Evolutionary conservation across 2,888 invertebrate species (phyloP).

Genomic region (Polydrusus cervinus): DNA sequence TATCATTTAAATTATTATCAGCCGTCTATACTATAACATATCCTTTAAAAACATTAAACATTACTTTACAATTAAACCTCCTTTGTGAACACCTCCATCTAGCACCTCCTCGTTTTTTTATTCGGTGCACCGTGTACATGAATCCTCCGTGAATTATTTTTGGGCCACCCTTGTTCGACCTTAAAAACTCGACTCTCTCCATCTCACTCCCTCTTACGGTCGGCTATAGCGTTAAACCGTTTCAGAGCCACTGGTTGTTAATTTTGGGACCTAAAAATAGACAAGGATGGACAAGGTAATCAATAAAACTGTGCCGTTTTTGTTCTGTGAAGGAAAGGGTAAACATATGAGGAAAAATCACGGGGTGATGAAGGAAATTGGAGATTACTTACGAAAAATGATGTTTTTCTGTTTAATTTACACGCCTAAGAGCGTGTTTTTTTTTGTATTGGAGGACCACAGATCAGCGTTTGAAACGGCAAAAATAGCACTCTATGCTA

Average conservation of each 20-base stretch:
- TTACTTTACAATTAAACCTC: constrained; percentile 21
- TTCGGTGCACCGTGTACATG: constrained; percentile 26
- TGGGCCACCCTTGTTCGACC: constrained; percentile 72
- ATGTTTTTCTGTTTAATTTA: not conserved
- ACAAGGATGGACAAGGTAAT: constrained; percentile 28
- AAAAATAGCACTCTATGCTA: not conserved
- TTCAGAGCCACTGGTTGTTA: constrained; percentile 43
- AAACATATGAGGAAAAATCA: not conserved
- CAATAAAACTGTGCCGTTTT: constrained; percentile 31
- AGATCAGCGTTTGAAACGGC: not conserved
- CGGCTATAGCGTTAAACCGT: not conserved
- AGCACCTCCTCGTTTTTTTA: constrained; percentile 1
- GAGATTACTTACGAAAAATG: not conserved
- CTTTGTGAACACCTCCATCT: constrained; percentile 6
- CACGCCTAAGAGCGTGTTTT: not conserved
- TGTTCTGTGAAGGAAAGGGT: not conserved
- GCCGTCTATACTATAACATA: no score
- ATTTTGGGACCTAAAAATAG: constrained; percentile 44
- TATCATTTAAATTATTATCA: no score
- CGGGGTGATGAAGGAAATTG: not conserved
- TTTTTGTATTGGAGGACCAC: no score
- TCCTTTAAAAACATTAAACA: not conserved
- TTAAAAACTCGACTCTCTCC: constrained; percentile 55
- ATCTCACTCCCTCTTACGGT: constrained; percentile 12
- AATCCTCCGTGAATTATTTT: constrained; percentile 70